Base-by-base conservation (phyloP, 2,797 vertebrate species). In the Zenarchopterus dispar region DNA sequence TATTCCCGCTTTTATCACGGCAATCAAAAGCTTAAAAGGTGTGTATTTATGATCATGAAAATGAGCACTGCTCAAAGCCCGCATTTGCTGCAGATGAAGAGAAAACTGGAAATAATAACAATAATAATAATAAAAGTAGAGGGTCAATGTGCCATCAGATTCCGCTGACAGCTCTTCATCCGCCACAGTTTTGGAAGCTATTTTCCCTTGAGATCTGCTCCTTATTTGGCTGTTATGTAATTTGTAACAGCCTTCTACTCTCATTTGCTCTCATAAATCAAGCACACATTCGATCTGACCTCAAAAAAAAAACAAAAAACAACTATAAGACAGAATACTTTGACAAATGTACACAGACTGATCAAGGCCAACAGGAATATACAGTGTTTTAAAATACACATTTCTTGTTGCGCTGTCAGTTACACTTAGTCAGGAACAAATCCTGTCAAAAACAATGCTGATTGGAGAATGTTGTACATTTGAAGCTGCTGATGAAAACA, bases 21-120 rank as follows among this genome's bases (percentile, higher is more conserved):
- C 78, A 70, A 88, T 86, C 84, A 84, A 80, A 78, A 75, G 59
- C 53, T 70, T 62, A 67, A 80, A 80, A 85, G 79, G 76, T 81
- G 87, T 77, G 78, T 88, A 85, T 87, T 89, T 80, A 82, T 82
- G 81, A 75, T 70, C 70, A 85, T 87, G 78, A 75, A 86, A 86
- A 88, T 86, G 60, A 80, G 69, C 4, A 8, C 55, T 57, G 79
- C 59, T 85, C 82, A 80, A 73, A 81, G 73, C 61, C 69, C 60
- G 53, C 36, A 49, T 80, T 80, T 74, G 44, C 74, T 66, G 67
- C 69, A 77, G 33, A 77, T 69, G 71, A 87, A 77, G 63, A 59
- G 70, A 84, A 80, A 77, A 69, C 46, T 64, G 42, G 43, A 48
- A 57, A 26, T 43, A 50, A 48, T 10, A 13, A 36, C 1, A 36